phyloP scores from a whole-genome alignment of 2,113 vertebrate species.

The Coturnix japonica region DNA sequence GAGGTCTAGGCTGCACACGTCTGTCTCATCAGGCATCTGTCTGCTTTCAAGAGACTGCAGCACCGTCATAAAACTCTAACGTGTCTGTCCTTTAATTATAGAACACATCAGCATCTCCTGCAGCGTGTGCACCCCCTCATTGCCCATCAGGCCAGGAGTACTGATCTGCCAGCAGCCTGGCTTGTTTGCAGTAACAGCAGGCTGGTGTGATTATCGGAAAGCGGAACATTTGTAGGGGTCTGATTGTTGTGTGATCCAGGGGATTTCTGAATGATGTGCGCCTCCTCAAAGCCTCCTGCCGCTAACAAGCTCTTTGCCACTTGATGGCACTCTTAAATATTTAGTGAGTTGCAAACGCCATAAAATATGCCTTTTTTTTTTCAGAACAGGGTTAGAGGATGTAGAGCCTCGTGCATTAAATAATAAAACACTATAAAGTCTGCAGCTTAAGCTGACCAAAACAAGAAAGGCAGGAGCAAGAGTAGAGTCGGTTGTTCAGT shows the following conservation, averaged over 20 bases:
- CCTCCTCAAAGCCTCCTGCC: not conserved
- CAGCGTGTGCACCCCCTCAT: not conserved
- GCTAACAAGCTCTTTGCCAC: slow-evolving; percentile 12
- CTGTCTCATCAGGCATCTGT: not conserved
- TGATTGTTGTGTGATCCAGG: not conserved
- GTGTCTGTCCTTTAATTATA: not conserved
- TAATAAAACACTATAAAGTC: not conserved
- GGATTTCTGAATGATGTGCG: fast-evolving
- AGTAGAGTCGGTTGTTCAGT: not conserved
- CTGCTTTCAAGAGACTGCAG: not conserved
- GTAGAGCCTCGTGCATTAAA: not conserved
- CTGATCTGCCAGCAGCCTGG: not conserved
- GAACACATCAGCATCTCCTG: not conserved
- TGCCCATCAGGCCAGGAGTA: not conserved
- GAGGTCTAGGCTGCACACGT: not conserved
- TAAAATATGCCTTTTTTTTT: not conserved
- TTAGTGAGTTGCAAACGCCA: not conserved
- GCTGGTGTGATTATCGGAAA: not conserved
- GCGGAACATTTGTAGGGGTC: not conserved
- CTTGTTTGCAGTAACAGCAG: not conserved
- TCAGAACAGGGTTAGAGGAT: not conserved
- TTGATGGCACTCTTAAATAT: slow-evolving; percentile 72
- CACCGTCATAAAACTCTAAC: not conserved
- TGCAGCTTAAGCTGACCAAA: not conserved
- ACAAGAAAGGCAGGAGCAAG: not conserved